Base-by-base conservation (phyloP, 2,797 vertebrate genomes). In the Galago senegalensis region DNA sequence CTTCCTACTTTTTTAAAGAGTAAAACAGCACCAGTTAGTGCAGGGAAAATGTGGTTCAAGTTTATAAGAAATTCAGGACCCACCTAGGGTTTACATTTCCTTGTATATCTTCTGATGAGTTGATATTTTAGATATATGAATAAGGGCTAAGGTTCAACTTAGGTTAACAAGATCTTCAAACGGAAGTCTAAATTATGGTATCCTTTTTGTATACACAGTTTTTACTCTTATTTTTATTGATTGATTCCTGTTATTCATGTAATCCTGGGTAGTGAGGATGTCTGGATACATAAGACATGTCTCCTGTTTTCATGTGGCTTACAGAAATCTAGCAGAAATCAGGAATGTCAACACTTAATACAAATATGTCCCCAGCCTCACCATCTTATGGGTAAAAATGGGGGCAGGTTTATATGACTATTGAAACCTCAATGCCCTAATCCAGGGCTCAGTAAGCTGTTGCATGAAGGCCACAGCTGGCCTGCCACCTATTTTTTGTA, bases 1-100 rank as follows among this genome's bases (percentile, higher is more conserved):
- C 94, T 93, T 17, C 84, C 91, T 84, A 91, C 56, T 25, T 84
- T 91, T 81, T 58, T 75, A 69, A 70, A 70, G 60, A 58, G 16
- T 37, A 84, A 94, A 77, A 86, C 21, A 49, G 31, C 10, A 60
- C 18, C 40, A 72, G 40, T 61, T 12, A 69, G 31, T 7, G 1
- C 60, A 40, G 29, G 31, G 31, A 40, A 95, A 88, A 89, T 76
- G 9, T 49, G 49, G 25, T 73, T 92, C 16, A 29, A 18, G 67
- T 83, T 93, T 49, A 56, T 61, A 23, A 86, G 61, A 81, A 56
- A 80, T 61, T 37, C 80, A 80, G 29, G 29, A 88, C 4, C 10
- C 43, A 17, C 0, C 6, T 0, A 3, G 46, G 27, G 12, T 37
- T 49, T 86, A 8, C 20, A 49, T 83, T 88, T 70, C 53, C 80